Conservation (phyloP, 2,888 invertebrate genomes). For the Thereva nobilitata region DNA sequence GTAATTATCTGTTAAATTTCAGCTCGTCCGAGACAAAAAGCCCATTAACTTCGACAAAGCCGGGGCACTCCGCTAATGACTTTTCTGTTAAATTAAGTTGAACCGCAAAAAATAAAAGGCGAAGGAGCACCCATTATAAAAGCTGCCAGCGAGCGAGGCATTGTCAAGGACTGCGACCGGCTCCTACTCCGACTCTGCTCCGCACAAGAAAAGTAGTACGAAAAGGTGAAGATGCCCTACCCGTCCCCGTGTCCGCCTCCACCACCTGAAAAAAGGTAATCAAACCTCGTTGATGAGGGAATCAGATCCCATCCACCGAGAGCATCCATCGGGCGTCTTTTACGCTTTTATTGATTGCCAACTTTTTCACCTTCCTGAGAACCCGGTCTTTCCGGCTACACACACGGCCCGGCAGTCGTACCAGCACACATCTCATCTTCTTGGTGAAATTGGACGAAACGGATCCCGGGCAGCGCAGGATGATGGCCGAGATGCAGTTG, state of each 20-base stretch:
- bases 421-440: background rate
- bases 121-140: conserved; percentile 18
- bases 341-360: conserved; percentile 26
- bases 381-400: background rate
- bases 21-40: conserved; percentile 39
- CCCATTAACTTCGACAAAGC: conserved; percentile 37
- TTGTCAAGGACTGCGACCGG: conserved; percentile 16
- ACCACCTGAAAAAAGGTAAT: conserved; percentile 9
- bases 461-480: background rate
- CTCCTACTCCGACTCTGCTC: background rate
- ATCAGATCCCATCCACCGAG: background rate
- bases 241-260: too few relatives aligned
- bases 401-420: background rate
- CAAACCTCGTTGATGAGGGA: conserved; percentile 14
- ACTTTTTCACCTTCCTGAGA: conserved; percentile 17
- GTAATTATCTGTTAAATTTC: conserved; percentile 40
- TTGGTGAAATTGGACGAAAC: conserved; percentile 6
- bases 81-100: conserved; percentile 38
- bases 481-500: conserved; percentile 8
- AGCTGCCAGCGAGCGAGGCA: conserved; percentile 1
- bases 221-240: conserved; percentile 19
- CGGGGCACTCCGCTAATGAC: conserved; percentile 35
- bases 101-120: conserved; percentile 20
- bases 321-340: background rate
- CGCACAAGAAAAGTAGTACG: conserved; percentile 15